phyloP scores from a whole-genome alignment of 2,113 vertebrate species.

The Salvelinus sp. region DNA sequence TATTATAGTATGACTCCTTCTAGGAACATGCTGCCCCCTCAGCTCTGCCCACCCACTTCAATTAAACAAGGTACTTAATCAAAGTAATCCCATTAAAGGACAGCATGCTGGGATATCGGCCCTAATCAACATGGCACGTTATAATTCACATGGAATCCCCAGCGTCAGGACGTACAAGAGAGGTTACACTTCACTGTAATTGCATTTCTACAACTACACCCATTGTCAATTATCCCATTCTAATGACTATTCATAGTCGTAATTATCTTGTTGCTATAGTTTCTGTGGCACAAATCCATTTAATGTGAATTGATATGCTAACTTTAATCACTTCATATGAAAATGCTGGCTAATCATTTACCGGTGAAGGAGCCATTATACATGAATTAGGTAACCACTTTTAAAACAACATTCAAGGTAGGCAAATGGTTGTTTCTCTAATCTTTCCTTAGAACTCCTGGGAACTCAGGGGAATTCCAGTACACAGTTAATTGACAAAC shows the following conservation, averaged over 20 bases:
- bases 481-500: not conserved
- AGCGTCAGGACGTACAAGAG: slow-evolving; percentile 2
- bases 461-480: not conserved
- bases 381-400: not conserved
- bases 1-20: not conserved
- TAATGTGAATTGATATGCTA: slow-evolving; percentile 1
- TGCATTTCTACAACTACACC: slow-evolving; percentile 4
- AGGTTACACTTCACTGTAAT: slow-evolving; percentile 18
- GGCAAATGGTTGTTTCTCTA: not conserved
- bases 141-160: slow-evolving; percentile 6
- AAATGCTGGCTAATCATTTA: not conserved
- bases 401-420: not conserved
- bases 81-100: not conserved
- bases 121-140: slow-evolving; percentile 4
- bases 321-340: slow-evolving; percentile 2
- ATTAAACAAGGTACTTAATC: not conserved
- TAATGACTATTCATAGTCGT: slow-evolving; percentile 21
- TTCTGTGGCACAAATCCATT: not conserved
- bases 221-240: slow-evolving; percentile 14
- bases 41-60: not conserved
- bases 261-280: slow-evolving; percentile 6
- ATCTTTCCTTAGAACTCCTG: not conserved
- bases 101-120: not conserved
- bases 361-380: not conserved
- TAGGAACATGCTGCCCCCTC: not conserved